Evolutionary conservation across 2,113 vertebrate species (phyloP).

Genomic region (Poecile atricapillus): DNA sequence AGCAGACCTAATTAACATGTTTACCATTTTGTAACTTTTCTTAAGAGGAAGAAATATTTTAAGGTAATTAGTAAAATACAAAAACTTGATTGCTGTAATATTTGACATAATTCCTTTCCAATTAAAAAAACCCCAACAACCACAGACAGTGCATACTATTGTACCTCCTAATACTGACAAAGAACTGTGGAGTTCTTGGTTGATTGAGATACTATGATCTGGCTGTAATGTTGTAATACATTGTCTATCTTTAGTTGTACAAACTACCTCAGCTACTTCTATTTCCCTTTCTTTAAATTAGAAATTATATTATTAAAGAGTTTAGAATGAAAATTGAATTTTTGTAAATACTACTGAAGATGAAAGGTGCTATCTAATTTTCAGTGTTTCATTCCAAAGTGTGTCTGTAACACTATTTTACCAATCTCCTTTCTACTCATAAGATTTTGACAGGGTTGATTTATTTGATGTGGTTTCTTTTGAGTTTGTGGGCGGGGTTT

Average conservation of each 20-base stretch:
- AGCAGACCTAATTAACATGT: not conserved
- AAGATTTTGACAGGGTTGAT: not conserved
- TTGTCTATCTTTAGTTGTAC: not conserved
- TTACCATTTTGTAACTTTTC: not conserved
- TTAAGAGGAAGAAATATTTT: not conserved
- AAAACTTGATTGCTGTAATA: not conserved
- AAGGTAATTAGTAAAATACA: not conserved
- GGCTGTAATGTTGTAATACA: not conserved
- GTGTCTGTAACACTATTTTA: not conserved
- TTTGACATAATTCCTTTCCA: not conserved
- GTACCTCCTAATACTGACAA: not conserved
- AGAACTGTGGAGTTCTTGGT: not conserved
- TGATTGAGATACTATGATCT: not conserved
- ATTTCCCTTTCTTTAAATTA: not conserved
- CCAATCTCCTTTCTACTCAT: not conserved
- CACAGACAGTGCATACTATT: fast-evolving
- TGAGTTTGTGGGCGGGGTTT: not conserved
- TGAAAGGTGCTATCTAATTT: not conserved
- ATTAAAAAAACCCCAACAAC: not conserved
- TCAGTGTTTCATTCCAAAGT: not conserved
- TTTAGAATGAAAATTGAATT: not conserved
- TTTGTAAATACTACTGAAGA: not conserved
- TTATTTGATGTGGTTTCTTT: not conserved
- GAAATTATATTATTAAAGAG: not conserved
- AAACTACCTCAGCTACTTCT: not conserved